phyloP scores from a whole-genome alignment of 1,140 invertebrate genomes.

The Microplitis demolitor region DNA sequence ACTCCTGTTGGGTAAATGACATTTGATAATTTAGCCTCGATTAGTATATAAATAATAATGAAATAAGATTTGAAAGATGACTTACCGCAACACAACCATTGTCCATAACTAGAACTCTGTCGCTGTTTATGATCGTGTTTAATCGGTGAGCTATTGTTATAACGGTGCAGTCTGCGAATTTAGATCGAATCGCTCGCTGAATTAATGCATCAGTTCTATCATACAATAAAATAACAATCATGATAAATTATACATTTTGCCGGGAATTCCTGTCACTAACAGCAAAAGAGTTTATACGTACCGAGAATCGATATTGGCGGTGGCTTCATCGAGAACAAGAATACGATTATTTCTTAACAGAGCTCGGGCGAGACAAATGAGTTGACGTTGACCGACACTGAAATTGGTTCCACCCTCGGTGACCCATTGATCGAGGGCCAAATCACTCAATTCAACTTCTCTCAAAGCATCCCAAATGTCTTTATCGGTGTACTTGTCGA shows the following conservation, averaged over 20 bases:
- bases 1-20: slow-evolving; percentile 60
- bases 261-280: too few relatives aligned
- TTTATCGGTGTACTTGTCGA: slow-evolving; percentile 69
- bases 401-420: slow-evolving; percentile 79
- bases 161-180: slow-evolving; percentile 67
- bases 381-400: slow-evolving; percentile 83
- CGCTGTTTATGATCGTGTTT: slow-evolving; percentile 72
- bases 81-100: slow-evolving; percentile 55
- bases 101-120: slow-evolving; percentile 65
- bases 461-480: slow-evolving; percentile 61
- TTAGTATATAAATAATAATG: neutral
- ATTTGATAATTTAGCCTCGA: slow-evolving; percentile 33
- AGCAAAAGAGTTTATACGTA: slow-evolving; percentile 59
- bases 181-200: slow-evolving; percentile 63
- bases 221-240: neutral
- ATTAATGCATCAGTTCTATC: slow-evolving; percentile 64
- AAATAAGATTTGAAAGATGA: slow-evolving; percentile 27
- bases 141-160: slow-evolving; percentile 73
- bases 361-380: slow-evolving; percentile 83
- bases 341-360: slow-evolving; percentile 78
- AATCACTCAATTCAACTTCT: slow-evolving; percentile 65
- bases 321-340: slow-evolving; percentile 73
- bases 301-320: slow-evolving; percentile 74
- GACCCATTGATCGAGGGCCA: slow-evolving; percentile 68
- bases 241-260: neutral